Conservation (phyloP, 35 echinoderm and acorn worm genomes). For the Stichopus chloronotus region DNA sequence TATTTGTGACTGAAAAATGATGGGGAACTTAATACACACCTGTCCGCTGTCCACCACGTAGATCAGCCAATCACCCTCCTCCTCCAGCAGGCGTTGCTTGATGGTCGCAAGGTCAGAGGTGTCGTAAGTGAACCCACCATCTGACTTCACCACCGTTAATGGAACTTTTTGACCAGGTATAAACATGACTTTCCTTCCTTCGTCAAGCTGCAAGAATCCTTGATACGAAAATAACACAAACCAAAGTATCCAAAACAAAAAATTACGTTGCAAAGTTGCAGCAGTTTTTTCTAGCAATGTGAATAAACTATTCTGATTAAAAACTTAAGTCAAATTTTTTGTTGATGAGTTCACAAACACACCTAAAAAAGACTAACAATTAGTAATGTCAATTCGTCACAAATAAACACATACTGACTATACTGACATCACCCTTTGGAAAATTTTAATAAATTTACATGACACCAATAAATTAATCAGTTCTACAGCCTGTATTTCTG, state of each 20-base stretch:
- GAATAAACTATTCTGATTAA: background rate
- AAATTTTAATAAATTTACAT: too few relatives aligned
- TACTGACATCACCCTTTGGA: too few relatives aligned
- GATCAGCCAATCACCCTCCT: conserved; percentile 84
- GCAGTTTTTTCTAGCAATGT: background rate
- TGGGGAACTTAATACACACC: conserved; percentile 27
- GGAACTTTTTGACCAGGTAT: conserved; percentile 66
- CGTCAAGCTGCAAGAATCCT: conserved; percentile 78
- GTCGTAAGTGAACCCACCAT: conserved; percentile 96
- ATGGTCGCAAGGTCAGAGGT: conserved; percentile 94
- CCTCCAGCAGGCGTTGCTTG: conserved; percentile 75
- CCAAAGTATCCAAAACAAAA: background rate
- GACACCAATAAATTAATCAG: too few relatives aligned
- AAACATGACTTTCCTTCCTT: conserved; percentile 97
- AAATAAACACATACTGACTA: too few relatives aligned
- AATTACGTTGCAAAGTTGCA: background rate
- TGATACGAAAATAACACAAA: background rate
- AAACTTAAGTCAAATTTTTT: too few relatives aligned
- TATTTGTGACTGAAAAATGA: too few relatives aligned
- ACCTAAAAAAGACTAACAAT: too few relatives aligned
- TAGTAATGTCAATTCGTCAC: too few relatives aligned
- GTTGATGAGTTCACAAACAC: too few relatives aligned
- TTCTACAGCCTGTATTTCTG: too few relatives aligned
- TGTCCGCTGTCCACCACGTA: conserved; percentile 96
- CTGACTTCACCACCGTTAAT: conserved; percentile 93